Evolutionary conservation across 2,113 vertebrate species (phyloP).

Genomic region (Mugil cephalus): DNA sequence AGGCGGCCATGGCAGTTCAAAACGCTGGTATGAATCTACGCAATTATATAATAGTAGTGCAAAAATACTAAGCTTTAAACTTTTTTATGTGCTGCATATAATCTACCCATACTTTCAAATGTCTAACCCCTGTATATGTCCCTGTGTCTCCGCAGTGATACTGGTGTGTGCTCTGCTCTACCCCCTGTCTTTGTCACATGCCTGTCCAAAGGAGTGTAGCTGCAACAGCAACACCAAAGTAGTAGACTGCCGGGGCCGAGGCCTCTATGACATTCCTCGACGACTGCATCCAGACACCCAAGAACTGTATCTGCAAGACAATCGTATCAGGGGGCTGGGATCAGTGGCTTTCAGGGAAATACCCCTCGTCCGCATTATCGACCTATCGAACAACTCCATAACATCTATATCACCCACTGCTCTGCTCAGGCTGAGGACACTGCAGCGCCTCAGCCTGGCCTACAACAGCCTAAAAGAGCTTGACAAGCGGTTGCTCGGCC

Average conservation of each 20-base stretch:
- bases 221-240: constrained; percentile 87
- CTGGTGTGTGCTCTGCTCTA: constrained; percentile 76
- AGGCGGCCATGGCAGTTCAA: background rate
- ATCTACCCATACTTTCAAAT: background rate
- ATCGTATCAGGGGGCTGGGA: constrained; percentile 89
- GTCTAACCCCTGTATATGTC: constrained; percentile 18
- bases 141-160: constrained; percentile 79
- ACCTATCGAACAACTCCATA: constrained; percentile 95
- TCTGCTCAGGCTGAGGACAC: constrained; percentile 87
- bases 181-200: constrained; percentile 47
- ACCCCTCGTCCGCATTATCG: constrained; percentile 87
- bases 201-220: constrained; percentile 90
- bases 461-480: constrained; percentile 90
- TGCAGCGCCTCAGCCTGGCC: constrained; percentile 90
- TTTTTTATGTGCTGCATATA: background rate
- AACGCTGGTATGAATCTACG: background rate
- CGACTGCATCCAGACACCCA: constrained; percentile 88
- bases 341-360: constrained; percentile 88
- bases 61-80: no score
- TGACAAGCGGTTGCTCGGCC: constrained; percentile 89
- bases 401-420: constrained; percentile 86
- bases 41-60: background rate
- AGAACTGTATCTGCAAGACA: constrained; percentile 91
- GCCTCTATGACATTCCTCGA: constrained; percentile 89
- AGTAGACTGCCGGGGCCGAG: constrained; percentile 91